Evolutionary conservation across 2,888 invertebrate species (phyloP).

Genomic region (Scaptomyza tumidula): DNA sequence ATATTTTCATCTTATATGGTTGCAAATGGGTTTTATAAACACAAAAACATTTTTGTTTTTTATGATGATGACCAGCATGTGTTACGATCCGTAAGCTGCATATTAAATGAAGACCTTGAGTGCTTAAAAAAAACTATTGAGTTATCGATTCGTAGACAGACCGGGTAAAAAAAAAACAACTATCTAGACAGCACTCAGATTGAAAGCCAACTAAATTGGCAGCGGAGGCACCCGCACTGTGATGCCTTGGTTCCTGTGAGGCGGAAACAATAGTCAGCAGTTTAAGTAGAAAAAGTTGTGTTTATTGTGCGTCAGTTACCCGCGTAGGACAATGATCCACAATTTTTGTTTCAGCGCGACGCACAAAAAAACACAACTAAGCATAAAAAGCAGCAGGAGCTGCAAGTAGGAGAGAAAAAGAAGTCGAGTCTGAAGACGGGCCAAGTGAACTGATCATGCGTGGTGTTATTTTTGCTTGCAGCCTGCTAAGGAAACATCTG

Average conservation of each 20-base stretch:
- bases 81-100: constrained; percentile 39
- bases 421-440: constrained; percentile 26
- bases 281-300: constrained; percentile 42
- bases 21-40: constrained; percentile 32
- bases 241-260: constrained; percentile 34
- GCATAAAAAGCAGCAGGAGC: constrained; percentile 51
- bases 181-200: constrained; percentile 17
- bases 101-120: constrained; percentile 41
- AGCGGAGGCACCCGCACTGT: constrained; percentile 54
- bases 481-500: constrained; percentile 79
- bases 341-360: constrained; percentile 27
- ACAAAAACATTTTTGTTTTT: constrained; percentile 4
- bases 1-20: not conserved
- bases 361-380: constrained; percentile 55
- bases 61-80: constrained; percentile 43
- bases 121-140: constrained; percentile 45
- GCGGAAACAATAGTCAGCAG: constrained; percentile 49
- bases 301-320: constrained; percentile 53
- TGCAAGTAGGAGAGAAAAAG: not conserved
- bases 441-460: constrained; percentile 73
- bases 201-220: constrained; percentile 13
- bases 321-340: constrained; percentile 63
- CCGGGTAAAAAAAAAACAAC: not conserved
- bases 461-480: constrained; percentile 72
- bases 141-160: constrained; percentile 33